Base-by-base conservation (phyloP, 1,140 invertebrate genomes). In the Leptestheria dahalacensis region DNA sequence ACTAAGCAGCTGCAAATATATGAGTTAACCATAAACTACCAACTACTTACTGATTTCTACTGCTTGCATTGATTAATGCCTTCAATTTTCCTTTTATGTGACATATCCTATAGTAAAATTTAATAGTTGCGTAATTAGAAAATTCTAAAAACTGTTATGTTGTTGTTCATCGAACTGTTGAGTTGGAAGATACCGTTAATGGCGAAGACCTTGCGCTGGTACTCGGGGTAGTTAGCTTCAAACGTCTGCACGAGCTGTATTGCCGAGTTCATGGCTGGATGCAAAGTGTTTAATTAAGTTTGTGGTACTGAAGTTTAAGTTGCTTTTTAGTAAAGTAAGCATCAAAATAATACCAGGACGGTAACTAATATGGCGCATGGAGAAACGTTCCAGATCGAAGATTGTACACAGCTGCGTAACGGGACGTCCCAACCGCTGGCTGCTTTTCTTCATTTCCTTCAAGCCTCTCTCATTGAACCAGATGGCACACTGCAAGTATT, bases 331-430 rank as follows among this genome's bases (percentile, higher is more conserved):
- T 23, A 25, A 29, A 10, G 20, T 54, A 28, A 2, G 15, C 6
- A 6, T 15, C 6, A 9, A 9, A 15, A 24, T 25, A 20, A 11
- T 33, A 85, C 85, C 84, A 66, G 89, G 90, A 70, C 84, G 80
- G 87, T 88, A 92, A 49, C 85, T 79, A 65, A 87, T 85, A 68
- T 89, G 81, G 57, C 81, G 79, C 57, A 91, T 77, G 69, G 82
- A 85, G 69, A 92, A 88, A 49, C 81, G 82, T 29, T 89, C 85
- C 81, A 93, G 81, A 67, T 93, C 91, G 65, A 92, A 86, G 62
- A 93, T 78, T 1, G 86, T 82, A 0, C 74, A 29, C 73, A 77
- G 46, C 76, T 66, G 3, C 75, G 73, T 66, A 84, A 81, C 50
- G 81, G 75, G 74, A 29, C 73, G 77, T 47, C 76, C 66, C 3